Evolutionary conservation across 2,797 vertebrate species (phyloP).

Genomic region (Hylomyscus alleni): DNA sequence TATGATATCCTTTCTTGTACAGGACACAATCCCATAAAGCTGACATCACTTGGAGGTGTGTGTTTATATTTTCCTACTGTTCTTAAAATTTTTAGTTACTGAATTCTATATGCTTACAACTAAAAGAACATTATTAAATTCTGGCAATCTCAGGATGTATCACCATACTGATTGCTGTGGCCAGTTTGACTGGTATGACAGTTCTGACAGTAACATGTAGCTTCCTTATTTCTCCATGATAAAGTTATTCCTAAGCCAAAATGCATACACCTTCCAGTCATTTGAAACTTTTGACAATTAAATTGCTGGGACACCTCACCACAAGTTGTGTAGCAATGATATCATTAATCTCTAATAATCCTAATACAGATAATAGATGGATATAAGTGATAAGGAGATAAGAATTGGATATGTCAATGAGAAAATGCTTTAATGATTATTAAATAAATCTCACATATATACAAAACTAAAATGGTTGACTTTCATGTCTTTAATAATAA

Average conservation of each 20-base stretch:
- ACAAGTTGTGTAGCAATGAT: conserved; percentile 14
- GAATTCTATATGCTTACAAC: background rate
- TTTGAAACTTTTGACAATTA: conserved; percentile 47
- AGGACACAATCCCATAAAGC: background rate
- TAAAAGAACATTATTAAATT: conserved; percentile 39
- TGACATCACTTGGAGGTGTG: background rate
- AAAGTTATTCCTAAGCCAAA: conserved; percentile 29
- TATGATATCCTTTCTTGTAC: background rate
- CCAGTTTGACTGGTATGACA: background rate
- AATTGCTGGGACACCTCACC: conserved; percentile 5
- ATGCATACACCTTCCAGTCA: conserved; percentile 29
- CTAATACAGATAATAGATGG: background rate
- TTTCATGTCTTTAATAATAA: background rate
- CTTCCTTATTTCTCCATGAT: conserved; percentile 12
- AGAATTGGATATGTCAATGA: background rate
- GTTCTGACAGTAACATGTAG: background rate
- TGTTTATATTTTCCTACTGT: background rate
- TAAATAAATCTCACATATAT: background rate
- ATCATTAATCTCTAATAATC: background rate
- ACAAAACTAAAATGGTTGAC: background rate
- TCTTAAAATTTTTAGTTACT: background rate
- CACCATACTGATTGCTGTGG: background rate
- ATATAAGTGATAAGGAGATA: background rate
- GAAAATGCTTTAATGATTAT: background rate
- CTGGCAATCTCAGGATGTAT: background rate